Evolutionary conservation across 2,888 invertebrate genomes (phyloP), one percentile per base, ranked within the genome.

Genomic region (Ophion ellenae): DNA sequence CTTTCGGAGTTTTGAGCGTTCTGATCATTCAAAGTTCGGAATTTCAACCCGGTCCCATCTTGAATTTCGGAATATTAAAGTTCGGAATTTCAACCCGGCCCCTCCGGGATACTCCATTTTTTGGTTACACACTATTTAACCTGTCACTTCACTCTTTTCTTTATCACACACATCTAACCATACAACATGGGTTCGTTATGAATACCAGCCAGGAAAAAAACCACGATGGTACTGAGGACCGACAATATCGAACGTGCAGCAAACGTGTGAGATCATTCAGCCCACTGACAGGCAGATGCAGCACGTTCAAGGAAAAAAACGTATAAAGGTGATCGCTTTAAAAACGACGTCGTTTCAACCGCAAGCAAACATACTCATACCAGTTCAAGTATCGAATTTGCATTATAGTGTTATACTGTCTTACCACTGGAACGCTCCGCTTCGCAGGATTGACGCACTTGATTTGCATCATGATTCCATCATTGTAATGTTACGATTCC

Each of bases 381-480:
- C 45, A 70, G 82, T 83, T 77, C 73, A 20, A 83, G 61, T 73
- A 76, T 80, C 61, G 20, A 83, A 85, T 85, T 85, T 83, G 67
- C 85, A 80, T 80, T 67, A 36, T 53, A 45, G 66, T 79, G 32
- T 4, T 32, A 32, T 32, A 32, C 10, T 53, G 36, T 20, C 45
- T 36, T 59, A 53, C 2, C 53, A 28, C 14, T 2, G 20, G 32
- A 32, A 32, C 32, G 45, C n/a, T 47, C 70, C 47, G 70, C 75
- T 70, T 85, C 75, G 64, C 85, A 28, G 59, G 77, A 67, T 67
- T 45, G n/a, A 61, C 66, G 47, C 64, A 79, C 70, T 75, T 63
- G 24, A 71, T 71, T 82, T 47, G 36, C 70, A 85, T 67, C 59
- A 66, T 67, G 20, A 28, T 74, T 67, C 17, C 17, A 71, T 53